Evolutionary conservation across 2,113 vertebrate species (phyloP), one percentile per base, ranked within the genome.

Genomic region (Urocolius indicus): DNA sequence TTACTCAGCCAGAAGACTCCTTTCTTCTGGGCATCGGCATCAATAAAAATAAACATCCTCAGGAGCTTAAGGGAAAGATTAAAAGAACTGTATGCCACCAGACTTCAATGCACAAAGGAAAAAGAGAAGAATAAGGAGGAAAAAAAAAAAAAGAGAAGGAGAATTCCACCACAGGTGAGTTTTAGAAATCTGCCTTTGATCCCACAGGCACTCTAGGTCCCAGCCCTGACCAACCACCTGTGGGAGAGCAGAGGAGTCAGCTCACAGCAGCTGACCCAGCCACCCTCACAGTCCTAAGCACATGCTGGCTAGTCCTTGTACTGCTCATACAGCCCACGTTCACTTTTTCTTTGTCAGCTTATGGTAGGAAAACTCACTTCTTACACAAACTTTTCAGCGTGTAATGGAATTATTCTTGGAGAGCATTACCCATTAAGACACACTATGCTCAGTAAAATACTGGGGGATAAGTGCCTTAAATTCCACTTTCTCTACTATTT

Each of bases 301-400:
- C 29, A 43, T 1, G 13, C 16, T 38, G 51, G 19, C 17, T n/a
- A 22, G 26, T 51, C 32, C 46, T 52, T 26, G 34, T 0, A 0
- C 11, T 18, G 38, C 41, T 75, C 51, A 32, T 21, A 69, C 36
- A 30, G n/a, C 57, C 27, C n/a, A 11, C 0, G 2, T 59, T 48
- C 74, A 81, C 80, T 66, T 41, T 61, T 81, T 32, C 52, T 22
- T 73, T 46, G 13, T 13, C 58, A 32, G 13, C 5, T 54, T 10
- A 54, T 2, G 12, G 30, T 54, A 57, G 30, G 7, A 79, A 68
- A 69, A 68, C 11, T 57, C 62, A 58, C 38, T 74, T 71, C 49
- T 66, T 38, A 66, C 23, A 11, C 6, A 6, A 26, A 71, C 10
- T 71, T 79, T 49, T 18, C 74, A 66, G 14, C 3, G 3, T 17